Evolutionary conservation across 1,140 invertebrate genomes (phyloP).

Genomic region (Adoxophyes honmai): DNA sequence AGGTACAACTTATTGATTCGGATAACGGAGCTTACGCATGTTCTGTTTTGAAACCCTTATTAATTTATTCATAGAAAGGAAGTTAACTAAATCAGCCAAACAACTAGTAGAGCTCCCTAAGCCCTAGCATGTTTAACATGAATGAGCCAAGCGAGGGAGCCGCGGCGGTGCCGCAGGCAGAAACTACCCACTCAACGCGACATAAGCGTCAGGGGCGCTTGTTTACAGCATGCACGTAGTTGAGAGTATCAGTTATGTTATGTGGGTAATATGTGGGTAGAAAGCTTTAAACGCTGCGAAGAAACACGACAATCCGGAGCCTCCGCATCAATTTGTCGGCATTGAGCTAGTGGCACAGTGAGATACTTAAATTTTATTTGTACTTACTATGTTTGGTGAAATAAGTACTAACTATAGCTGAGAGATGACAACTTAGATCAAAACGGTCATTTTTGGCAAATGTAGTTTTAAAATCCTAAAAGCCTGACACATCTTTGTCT

Average conservation of each 20-base stretch:
- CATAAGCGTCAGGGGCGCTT: slow-evolving; percentile 8
- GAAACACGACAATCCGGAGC: slow-evolving; percentile 27
- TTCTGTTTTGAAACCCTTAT: too few species aligned
- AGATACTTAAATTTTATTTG: not conserved
- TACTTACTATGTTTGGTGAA: too few species aligned
- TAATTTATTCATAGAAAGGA: not conserved
- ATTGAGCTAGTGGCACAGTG: slow-evolving; percentile 6
- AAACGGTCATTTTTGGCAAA: too few species aligned
- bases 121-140: slow-evolving; percentile 1
- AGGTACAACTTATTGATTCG: too few species aligned
- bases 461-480: too few species aligned
- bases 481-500: too few species aligned
- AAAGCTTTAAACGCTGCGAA: slow-evolving; percentile 20
- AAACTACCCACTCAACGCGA: slow-evolving; percentile 12
- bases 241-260: slow-evolving; percentile 10
- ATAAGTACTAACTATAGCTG: too few species aligned
- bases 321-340: slow-evolving; percentile 21
- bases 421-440: too few species aligned
- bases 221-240: slow-evolving; percentile 13
- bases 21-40: too few species aligned
- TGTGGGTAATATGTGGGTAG: slow-evolving; percentile 13
- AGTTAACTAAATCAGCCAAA: not conserved
- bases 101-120: not conserved
- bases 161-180: not conserved
- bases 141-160: not conserved